phyloP scores from a whole-genome alignment of 2,113 vertebrate species.

The Apus apus region DNA sequence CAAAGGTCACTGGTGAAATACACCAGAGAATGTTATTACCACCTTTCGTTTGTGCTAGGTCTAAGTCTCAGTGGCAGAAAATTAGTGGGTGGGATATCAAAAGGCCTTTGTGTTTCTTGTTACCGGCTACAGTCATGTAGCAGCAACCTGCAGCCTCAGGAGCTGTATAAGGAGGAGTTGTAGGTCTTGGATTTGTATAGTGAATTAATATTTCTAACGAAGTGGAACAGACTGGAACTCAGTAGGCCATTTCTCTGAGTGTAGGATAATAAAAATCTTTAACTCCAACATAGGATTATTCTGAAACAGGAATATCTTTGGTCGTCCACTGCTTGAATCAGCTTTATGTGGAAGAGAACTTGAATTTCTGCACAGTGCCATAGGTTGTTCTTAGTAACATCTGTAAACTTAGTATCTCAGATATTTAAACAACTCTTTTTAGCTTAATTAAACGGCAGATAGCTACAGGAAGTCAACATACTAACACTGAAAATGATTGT shows the following conservation, averaged over 20 bases:
- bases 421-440: not conserved
- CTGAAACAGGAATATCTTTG: not conserved
- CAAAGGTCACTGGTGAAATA: not conserved
- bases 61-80: not conserved
- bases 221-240: not conserved
- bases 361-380: not conserved
- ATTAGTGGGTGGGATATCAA: not conserved
- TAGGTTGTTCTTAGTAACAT: not conserved
- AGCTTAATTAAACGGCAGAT: not conserved
- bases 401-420: not conserved
- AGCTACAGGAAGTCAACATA: not conserved
- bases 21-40: not conserved
- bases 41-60: not conserved
- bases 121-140: not conserved
- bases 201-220: not conserved
- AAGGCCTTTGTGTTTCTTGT: not conserved
- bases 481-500: not conserved
- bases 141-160: not conserved
- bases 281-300: not conserved
- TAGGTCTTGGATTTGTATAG: not conserved
- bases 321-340: not conserved
- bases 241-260: not conserved
- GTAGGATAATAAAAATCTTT: not conserved
- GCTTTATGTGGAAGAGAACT: not conserved
- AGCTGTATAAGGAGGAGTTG: not conserved